Evolutionary conservation across 2,888 invertebrate genomes (phyloP).

Genomic region (Epistrophe eligans): DNA sequence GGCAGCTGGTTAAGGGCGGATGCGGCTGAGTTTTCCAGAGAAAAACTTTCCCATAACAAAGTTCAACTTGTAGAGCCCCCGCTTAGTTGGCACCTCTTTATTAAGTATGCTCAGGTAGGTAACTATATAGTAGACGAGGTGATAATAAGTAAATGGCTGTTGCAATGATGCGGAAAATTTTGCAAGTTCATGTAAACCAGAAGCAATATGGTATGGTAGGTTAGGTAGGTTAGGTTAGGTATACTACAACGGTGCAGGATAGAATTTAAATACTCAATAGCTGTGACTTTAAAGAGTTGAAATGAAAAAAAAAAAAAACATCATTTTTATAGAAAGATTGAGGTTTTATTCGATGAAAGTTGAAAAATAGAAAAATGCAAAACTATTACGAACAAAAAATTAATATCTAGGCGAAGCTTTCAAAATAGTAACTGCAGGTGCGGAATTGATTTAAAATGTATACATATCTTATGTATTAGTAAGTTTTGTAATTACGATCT

Average conservation of each 20-base stretch:
- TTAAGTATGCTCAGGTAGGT: constrained; percentile 32
- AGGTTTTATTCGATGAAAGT: too few species aligned
- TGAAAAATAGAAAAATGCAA: too few species aligned
- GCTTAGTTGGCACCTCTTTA: constrained; percentile 61
- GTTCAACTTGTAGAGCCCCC: constrained; percentile 68
- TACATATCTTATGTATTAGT: too few species aligned
- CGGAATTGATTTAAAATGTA: too few species aligned
- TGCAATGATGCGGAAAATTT: constrained; percentile 72
- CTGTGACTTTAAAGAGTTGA: not conserved
- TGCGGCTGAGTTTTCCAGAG: not conserved
- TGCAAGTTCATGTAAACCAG: constrained; percentile 18
- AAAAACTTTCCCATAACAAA: constrained; percentile 63
- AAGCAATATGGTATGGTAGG: not conserved
- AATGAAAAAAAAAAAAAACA: not conserved
- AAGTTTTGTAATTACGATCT: too few species aligned
- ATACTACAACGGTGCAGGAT: not conserved
- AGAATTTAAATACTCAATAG: not conserved
- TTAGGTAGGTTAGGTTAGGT: not conserved
- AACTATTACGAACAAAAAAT: too few species aligned
- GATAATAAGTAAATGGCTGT: constrained; percentile 72
- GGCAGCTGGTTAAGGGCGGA: not conserved
- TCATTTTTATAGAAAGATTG: not conserved
- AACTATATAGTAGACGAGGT: constrained; percentile 27
- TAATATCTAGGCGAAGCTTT: too few species aligned
- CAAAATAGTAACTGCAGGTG: too few species aligned